Evolutionary conservation across 2,113 vertebrate genomes (phyloP), one percentile per base, ranked within the genome.

Genomic region (Bos javanicus): DNA sequence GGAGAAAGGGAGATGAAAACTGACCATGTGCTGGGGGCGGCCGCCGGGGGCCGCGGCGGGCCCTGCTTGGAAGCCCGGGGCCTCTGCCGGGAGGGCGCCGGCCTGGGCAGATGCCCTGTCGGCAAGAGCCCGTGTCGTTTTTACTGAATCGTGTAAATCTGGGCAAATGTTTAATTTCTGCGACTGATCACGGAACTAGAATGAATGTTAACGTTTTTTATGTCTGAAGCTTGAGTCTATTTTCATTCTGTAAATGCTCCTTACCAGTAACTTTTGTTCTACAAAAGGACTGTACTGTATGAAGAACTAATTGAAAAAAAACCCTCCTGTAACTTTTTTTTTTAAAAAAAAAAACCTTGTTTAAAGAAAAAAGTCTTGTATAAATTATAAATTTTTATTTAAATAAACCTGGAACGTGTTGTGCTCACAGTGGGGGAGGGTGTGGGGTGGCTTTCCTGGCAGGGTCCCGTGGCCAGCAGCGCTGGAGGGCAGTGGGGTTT

Each of bases 311-410:
- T 71, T 39, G 67, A 56, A 97, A 97, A 98, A 96, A 56, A 98
- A 98, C 97, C 87, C 85, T 97, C 97, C 98, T 98, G 97, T 98
- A 85, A 99, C 98, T 98, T 99, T 99, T 97, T 64, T 99, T 99
- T 98, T 39, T 1, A 0, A 33, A 71, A 98, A 98, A 98, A 97
- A 98, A 98, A 98, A 99, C 91, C 97, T 98, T 98, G 98, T 99
- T 99, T 99, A 99, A 99, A 98, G 98, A 98, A 98, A 48, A 95
- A 97, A 97, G 87, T 98, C 98, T 99, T 99, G 99, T 99, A 99
- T 99, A 99, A 99, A 99, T 99, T 99, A 99, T 99, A 99, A 50
- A 99, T 98, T 99, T 99, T 99, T 99, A 99, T 99, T 99, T 99
- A 99, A 99, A 99, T 98, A 99, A 99, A 99, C 81, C 84, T 96